Evolutionary conservation across 1,140 invertebrate genomes (phyloP).

Genomic region (Drosophila lacertosa): DNA sequence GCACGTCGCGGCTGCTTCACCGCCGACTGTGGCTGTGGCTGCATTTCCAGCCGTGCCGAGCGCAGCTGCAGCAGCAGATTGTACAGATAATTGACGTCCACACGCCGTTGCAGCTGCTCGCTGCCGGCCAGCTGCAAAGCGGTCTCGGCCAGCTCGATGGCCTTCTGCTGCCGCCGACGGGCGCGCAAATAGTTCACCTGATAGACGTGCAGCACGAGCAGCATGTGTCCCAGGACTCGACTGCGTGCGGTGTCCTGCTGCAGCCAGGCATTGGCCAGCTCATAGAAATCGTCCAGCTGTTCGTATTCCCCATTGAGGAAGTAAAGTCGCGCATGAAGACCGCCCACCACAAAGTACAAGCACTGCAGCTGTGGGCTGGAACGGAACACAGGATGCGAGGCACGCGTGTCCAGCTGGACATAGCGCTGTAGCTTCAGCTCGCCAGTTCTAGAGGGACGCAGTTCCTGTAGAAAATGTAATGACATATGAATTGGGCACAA

Average conservation of each 20-base stretch:
- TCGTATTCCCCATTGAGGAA: constrained; percentile 59
- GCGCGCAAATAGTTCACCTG: constrained; percentile 54
- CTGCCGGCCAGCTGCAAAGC: constrained; percentile 23
- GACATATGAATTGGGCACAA: too few relatives aligned
- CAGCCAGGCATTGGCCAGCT: constrained; percentile 46
- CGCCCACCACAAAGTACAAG: constrained; percentile 58
- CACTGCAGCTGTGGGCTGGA: constrained; percentile 49
- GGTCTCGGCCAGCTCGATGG: constrained; percentile 33
- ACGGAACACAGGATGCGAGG: background rate
- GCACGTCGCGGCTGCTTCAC: constrained; percentile 36
- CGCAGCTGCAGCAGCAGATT: constrained; percentile 58
- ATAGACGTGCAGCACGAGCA: constrained; percentile 44
- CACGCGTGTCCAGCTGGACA: constrained; percentile 6
- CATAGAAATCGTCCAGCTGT: constrained; percentile 67
- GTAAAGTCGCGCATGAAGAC: constrained; percentile 63
- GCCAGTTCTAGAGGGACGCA: background rate
- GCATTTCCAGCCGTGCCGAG: constrained; percentile 33
- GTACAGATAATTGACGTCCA: constrained; percentile 55
- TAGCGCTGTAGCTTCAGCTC: constrained; percentile 36
- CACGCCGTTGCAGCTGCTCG: background rate
- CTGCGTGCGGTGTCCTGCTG: constrained; percentile 4
- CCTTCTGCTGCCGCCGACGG: constrained; percentile 21
- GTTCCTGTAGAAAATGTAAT: constrained; percentile 6
- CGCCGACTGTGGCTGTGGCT: constrained; percentile 3
- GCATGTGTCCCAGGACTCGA: constrained; percentile 33